Conservation (phyloP, 2,888 invertebrate genomes). For the Stenurella melanura region DNA sequence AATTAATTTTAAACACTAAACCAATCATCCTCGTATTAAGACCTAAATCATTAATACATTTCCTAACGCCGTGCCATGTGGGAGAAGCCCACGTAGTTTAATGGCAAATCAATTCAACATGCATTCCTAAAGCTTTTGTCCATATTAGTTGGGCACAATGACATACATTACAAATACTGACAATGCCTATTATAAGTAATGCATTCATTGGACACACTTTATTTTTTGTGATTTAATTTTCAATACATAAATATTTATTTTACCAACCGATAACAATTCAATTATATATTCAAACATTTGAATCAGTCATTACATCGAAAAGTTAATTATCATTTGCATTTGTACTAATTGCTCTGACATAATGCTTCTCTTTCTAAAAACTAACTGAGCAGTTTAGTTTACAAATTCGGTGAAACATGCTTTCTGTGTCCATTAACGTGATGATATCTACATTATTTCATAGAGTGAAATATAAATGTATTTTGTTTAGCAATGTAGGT, state of each 20-base stretch:
- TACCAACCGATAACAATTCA: neutral
- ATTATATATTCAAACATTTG: neutral
- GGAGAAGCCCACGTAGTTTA: neutral
- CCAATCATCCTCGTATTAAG: neutral
- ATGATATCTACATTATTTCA: too few species aligned
- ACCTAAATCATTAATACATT: neutral
- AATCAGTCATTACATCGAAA: neutral
- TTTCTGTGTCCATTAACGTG: too few species aligned
- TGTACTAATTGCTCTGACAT: too few species aligned
- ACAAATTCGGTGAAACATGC: too few species aligned
- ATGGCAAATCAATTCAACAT: constrained; percentile 4
- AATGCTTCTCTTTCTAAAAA: too few species aligned
- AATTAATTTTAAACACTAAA: neutral
- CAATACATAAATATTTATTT: neutral
- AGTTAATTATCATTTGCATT: neutral
- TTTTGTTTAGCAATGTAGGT: too few species aligned
- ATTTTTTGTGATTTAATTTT: neutral
- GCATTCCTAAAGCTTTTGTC: neutral
- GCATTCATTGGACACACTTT: neutral
- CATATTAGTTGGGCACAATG: neutral
- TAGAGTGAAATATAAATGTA: too few species aligned
- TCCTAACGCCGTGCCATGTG: neutral
- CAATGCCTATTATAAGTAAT: neutral
- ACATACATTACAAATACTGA: neutral
- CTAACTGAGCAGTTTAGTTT: too few species aligned